Evolutionary conservation across 2,113 vertebrate species (phyloP), one percentile per base, ranked within the genome.

Genomic region (Mesocricetus auratus): DNA sequence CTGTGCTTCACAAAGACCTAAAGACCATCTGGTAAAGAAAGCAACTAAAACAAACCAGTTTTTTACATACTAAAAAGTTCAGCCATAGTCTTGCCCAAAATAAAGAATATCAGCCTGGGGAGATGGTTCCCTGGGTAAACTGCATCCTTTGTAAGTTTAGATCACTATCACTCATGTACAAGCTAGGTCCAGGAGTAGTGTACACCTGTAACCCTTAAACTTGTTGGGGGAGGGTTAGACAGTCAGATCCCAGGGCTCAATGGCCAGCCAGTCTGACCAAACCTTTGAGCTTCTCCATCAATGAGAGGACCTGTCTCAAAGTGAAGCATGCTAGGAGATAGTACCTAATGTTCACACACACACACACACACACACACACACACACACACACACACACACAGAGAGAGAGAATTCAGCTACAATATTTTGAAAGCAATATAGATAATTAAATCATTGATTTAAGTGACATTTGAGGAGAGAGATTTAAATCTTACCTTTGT

Each of bases 1-100:
- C 78, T 88, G 73, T 81, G 85, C 39, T 95, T 91, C 88, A 62
- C 69, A 91, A 86, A 89, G 56, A 73, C 39, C 56, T 74, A 50
- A 86, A 89, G 56, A 91, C 22, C 3, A 79, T 85, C 31, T 91
- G 45, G 45, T 36, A 89, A 68, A 91, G 39, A 81, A 88, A 93
- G 6, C 42, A 47, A n/a, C 45, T 78, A 56, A 94, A 94, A 75
- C 26, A 94, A 86, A 24, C 36, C 47, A 93, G 71, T 93, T 60
- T 90, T 45, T 85, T 78, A 66, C 47, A 29, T 79, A 58, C 42
- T 74, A 45, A 74, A n/a, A 33, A 89, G 26, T 29, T 50, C 73
- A 89, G 22, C 45, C 45, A 29, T 73, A 66, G 13, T 79, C 68
- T 91, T 91, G 26, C 22, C 16, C 90, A 71, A 29, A 94, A 42